These are phyloP conservation scores for Oreochromis niloticus DNA, from an alignment of 2,113 vertebrate genomes.

Conservation along the genomic window DNA sequence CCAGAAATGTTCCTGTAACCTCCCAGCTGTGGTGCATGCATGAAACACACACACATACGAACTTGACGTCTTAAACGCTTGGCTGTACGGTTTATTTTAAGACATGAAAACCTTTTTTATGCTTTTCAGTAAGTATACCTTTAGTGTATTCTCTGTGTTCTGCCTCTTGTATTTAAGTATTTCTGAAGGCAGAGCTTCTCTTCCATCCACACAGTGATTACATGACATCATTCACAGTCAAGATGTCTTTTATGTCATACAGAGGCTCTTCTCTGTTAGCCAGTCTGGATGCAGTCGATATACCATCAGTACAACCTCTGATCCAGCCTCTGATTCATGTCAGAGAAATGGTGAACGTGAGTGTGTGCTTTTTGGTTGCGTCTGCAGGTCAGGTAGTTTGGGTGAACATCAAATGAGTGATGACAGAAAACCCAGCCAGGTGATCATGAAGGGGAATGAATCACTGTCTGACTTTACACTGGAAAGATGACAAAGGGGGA, in stretches of 20 bases:
- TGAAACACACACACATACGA: not conserved
- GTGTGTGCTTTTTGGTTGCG: not conserved
- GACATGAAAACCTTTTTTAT: not conserved
- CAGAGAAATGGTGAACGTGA: not conserved
- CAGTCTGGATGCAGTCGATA: not conserved
- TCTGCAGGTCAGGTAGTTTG: conserved; percentile 3
- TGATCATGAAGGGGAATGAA: conserved; percentile 22
- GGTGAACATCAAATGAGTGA: conserved; percentile 5
- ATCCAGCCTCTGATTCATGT: conserved; percentile 28
- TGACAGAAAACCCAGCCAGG: conserved; percentile 30
- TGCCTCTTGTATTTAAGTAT: not conserved
- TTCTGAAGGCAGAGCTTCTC: not conserved
- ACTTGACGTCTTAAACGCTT: not conserved
- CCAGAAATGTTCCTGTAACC: conserved; percentile 21
- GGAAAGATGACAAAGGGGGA: not conserved
- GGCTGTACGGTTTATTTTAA: not conserved
- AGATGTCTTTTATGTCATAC: not conserved
- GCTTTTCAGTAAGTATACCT: not conserved
- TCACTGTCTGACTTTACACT: conserved; percentile 33
- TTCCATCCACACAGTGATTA: not conserved
- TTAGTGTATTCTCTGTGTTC: not conserved
- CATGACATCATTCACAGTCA: conserved; percentile 21
- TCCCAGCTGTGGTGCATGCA: not conserved
- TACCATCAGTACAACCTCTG: not conserved
- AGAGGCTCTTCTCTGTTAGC: not conserved